Percentiles rank a stretch among this genome's conserved stretches.
phyloP scores from a whole-genome alignment of 2,888 invertebrate species.

The Drosophila mulleri region DNA sequence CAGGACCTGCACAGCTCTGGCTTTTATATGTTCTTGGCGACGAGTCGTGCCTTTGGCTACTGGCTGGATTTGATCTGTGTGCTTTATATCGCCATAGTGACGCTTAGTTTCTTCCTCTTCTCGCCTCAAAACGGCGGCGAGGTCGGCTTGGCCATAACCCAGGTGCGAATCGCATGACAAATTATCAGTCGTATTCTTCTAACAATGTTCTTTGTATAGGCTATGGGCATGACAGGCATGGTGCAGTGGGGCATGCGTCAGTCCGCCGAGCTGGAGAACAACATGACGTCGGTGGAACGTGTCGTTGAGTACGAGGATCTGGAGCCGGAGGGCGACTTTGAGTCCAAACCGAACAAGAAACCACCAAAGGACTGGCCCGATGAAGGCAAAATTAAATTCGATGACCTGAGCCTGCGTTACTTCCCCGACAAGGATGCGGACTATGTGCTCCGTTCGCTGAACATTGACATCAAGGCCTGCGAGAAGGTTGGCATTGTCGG shows the following conservation, averaged over 20 bases:
- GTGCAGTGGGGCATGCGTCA: slow-evolving; percentile 95
- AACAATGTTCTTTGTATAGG: slow-evolving; percentile 82
- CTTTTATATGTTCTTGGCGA: slow-evolving; percentile 95
- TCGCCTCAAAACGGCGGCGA: slow-evolving; percentile 89
- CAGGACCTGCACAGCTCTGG: slow-evolving; percentile 95
- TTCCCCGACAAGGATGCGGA: slow-evolving; percentile 87
- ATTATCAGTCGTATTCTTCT: background rate
- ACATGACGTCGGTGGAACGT: slow-evolving; percentile 95
- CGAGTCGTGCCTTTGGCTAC: slow-evolving; percentile 96
- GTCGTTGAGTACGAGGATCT: slow-evolving; percentile 88
- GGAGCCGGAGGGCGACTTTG: slow-evolving; percentile 87
- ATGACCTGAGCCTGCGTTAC: slow-evolving; percentile 90
- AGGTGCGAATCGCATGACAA: slow-evolving; percentile 21
- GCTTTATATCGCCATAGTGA: slow-evolving; percentile 93
- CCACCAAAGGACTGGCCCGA: slow-evolving; percentile 91
- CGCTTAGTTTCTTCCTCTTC: slow-evolving; percentile 92
- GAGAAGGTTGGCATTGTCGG: slow-evolving; percentile 91
- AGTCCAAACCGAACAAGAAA: slow-evolving; percentile 88
- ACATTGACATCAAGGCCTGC: slow-evolving; percentile 87
- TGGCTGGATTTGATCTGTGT: slow-evolving; percentile 96
- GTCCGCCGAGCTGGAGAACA: slow-evolving; percentile 94
- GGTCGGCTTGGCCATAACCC: slow-evolving; percentile 91
- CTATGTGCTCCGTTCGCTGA: slow-evolving; percentile 90
- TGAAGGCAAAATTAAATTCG: slow-evolving; percentile 89
- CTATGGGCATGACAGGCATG: slow-evolving; percentile 91